These are phyloP conservation scores for Clamator glandarius DNA, from an alignment of 2,797 vertebrate species.

Conservation along the genomic window DNA sequence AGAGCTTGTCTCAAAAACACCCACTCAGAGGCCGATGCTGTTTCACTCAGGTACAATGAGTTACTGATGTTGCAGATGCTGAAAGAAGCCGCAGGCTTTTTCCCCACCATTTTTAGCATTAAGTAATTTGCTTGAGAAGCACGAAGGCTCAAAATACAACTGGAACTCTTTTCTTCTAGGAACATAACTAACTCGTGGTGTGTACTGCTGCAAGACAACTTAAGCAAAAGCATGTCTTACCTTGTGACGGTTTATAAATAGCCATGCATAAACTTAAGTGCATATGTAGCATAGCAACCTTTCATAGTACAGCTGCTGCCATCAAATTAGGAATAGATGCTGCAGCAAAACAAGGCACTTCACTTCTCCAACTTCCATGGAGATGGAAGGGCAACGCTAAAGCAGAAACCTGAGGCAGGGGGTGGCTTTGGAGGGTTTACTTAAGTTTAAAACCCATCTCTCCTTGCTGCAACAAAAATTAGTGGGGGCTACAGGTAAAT, in stretches of 20 bases:
- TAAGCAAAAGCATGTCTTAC: conserved; percentile 28
- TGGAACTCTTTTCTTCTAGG: conserved; percentile 3
- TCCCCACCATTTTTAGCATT: background rate
- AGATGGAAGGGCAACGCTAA: background rate
- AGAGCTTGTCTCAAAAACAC: background rate
- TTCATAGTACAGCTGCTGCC: background rate
- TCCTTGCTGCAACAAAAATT: background rate
- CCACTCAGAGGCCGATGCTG: background rate
- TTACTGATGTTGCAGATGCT: background rate
- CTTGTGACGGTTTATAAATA: conserved; percentile 70
- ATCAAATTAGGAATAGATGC: background rate
- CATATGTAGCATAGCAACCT: conserved; percentile 66
- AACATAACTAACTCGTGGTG: background rate
- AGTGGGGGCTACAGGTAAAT: background rate
- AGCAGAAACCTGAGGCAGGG: background rate
- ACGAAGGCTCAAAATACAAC: background rate
- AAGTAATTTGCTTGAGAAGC: background rate
- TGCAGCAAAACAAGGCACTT: background rate
- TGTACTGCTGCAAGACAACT: conserved; percentile 48
- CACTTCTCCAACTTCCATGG: background rate
- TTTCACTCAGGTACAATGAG: background rate
- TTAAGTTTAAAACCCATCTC: background rate
- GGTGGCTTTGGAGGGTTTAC: background rate
- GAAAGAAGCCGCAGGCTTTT: background rate
- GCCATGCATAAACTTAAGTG: conserved; percentile 15